Evolutionary conservation across 2,888 invertebrate genomes (phyloP).

Genomic region (Chorisops tibialis): DNA sequence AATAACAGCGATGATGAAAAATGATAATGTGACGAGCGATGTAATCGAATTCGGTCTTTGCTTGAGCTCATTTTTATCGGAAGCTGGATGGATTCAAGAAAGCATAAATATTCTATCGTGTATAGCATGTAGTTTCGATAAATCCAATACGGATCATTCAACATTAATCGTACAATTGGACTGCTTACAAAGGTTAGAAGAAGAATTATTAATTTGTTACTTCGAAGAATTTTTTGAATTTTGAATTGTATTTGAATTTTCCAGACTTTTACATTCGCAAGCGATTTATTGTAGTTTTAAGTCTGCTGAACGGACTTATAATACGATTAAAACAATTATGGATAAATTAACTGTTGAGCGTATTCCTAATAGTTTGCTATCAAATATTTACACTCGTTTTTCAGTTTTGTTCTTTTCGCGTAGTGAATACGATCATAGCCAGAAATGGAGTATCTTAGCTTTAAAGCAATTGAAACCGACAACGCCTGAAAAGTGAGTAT

Average conservation of each 20-base stretch:
- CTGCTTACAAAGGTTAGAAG: conserved; percentile 77
- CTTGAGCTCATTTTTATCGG: conserved; percentile 75
- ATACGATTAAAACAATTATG: conserved; percentile 57
- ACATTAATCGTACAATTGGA: conserved; percentile 70
- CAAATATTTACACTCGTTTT: conserved; percentile 78
- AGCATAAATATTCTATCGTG: conserved; percentile 68
- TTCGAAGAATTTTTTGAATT: no score
- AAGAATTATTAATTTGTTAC: no score
- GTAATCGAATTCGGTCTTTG: conserved; percentile 47
- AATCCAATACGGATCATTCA: conserved; percentile 54
- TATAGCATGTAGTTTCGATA: conserved; percentile 64
- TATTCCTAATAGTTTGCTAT: conserved; percentile 55
- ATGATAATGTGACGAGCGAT: conserved; percentile 37
- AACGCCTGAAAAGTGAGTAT: conserved; percentile 60
- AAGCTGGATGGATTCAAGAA: conserved; percentile 82
- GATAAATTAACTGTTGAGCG: conserved; percentile 52
- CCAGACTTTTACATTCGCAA: conserved; percentile 79
- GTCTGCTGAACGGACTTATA: conserved; percentile 70
- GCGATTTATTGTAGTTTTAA: conserved; percentile 77
- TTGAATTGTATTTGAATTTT: conserved; percentile 34
- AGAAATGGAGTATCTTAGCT: conserved; percentile 75
- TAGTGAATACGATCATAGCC: conserved; percentile 80
- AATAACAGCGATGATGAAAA: background rate
- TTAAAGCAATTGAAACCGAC: conserved; percentile 63
- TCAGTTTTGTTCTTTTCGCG: conserved; percentile 78